A percentile compares a stretch with the other conserved stretches of the same genome.
Evolutionary conservation across 2,797 vertebrate species (phyloP).

Genomic region (Lemur catta): DNA sequence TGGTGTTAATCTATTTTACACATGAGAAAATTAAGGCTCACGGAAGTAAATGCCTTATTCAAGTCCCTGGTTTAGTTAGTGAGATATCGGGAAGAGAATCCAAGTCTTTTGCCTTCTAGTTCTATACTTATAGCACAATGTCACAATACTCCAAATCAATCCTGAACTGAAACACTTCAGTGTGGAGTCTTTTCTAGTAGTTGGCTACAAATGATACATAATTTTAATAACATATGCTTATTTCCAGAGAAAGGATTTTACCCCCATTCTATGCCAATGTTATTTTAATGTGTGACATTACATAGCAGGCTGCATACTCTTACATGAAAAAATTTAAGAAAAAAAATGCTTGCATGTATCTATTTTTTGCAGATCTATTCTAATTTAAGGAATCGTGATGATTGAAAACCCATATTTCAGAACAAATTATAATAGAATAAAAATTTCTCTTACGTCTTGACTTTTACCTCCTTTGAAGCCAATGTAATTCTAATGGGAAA

Average conservation of each 20-base stretch:
- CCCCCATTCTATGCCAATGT: constrained; percentile 73
- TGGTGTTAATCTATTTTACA: background rate
- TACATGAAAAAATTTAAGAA: constrained; percentile 66
- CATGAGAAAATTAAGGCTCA: background rate
- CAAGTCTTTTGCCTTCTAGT: background rate
- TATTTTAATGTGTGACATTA: constrained; percentile 81
- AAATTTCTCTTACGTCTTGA: constrained; percentile 63
- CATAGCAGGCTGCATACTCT: constrained; percentile 75
- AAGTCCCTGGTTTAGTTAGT: background rate
- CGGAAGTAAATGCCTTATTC: constrained; percentile 21
- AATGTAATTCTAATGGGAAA: constrained; percentile 50
- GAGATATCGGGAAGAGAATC: constrained; percentile 23
- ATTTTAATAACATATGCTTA: constrained; percentile 82
- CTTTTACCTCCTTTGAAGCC: constrained; percentile 62
- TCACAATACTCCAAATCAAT: constrained; percentile 53
- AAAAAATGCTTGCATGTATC: constrained; percentile 74
- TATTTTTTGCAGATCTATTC: constrained; percentile 75
- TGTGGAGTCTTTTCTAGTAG: constrained; percentile 72
- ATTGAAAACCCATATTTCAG: constrained; percentile 72
- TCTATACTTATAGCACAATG: constrained; percentile 45
- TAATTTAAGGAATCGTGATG: constrained; percentile 78
- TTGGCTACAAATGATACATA: constrained; percentile 72
- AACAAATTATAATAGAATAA: constrained; percentile 68
- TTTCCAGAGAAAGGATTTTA: constrained; percentile 80
- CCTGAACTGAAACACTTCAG: constrained; percentile 47